Base-by-base conservation (phyloP, 2,797 vertebrate species). In the Malurus splendens region DNA sequence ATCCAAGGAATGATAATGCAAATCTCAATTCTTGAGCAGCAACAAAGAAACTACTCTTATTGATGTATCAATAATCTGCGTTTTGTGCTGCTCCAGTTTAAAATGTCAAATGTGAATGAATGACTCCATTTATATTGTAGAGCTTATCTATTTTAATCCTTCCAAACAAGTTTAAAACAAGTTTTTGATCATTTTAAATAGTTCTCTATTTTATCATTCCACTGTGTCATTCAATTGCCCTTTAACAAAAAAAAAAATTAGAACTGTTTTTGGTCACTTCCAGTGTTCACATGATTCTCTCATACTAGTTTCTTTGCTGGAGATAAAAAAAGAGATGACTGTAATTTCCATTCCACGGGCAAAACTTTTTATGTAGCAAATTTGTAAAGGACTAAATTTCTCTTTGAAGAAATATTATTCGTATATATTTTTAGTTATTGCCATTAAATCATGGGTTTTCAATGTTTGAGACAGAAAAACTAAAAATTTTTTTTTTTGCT, bases 81-180 rank as follows among this genome's bases (percentile, higher is more conserved):
- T 68, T 90, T 86, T 86, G 47, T 93, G 47, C 56, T 86, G 54
- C 36, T 71, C 57, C 32, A 59, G 8, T 92, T 93, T 90, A 60
- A 93, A 95, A 93, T 91, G 90, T 93, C 89, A 92, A 82, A 81
- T n/a, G 9, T 44, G 39, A 67, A 51, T 92, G 85, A 94, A 95
- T 86, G 17, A 41, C n/a, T 93, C 27, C 39, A 76, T 90, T 95
- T 86, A 64, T 68, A 52, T 73, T 66, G 57, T 8, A 55, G 39
- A 18, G 5, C 2, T 84, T 41, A 65, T 93, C 85, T 92, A 90
- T 86, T 93, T 94, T 81, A 84, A 77, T 90, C 33, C 27, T 77
- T 80, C 33, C 41, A 91, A 93, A 82, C 30, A 90, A 91, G 32
- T 86, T 60, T 88, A 45, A 90, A 86, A 65, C 57, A 88, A 77